These are phyloP conservation scores for Liasis olivaceus DNA, from an alignment of 2,797 vertebrate genomes.

Conservation along the genomic window DNA sequence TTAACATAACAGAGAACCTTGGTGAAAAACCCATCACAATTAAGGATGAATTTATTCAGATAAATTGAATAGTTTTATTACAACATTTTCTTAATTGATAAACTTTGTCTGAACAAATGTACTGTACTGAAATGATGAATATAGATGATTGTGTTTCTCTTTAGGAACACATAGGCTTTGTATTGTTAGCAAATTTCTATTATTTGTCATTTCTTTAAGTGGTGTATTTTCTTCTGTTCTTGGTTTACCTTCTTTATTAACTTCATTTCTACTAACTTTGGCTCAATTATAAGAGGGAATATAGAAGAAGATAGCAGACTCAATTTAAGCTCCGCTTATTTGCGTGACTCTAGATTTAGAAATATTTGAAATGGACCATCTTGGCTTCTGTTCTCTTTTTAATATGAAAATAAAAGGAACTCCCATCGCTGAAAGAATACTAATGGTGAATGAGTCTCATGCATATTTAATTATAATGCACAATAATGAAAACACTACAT, in stretches of 20 bases:
- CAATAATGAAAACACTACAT: not conserved
- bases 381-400: not conserved
- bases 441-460: not conserved
- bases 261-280: not conserved
- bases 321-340: not conserved
- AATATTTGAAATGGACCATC: not conserved
- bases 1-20: not conserved
- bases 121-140: not conserved
- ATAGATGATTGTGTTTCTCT: not conserved
- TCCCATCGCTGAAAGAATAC: not conserved
- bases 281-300: not conserved
- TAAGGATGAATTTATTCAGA: not conserved
- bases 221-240: not conserved
- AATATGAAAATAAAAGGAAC: not conserved
- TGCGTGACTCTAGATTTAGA: not conserved
- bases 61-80: not conserved
- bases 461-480: not conserved
- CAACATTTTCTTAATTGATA: not conserved
- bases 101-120: not conserved
- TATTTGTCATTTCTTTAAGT: not conserved
- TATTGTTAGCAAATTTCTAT: not conserved
- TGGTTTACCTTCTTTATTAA: not conserved
- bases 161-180: not conserved
- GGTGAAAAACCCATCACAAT: not conserved
- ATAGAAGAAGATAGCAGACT: not conserved